Base-by-base conservation (phyloP, 2,888 invertebrate species). In the Priocnemis perturbator region DNA sequence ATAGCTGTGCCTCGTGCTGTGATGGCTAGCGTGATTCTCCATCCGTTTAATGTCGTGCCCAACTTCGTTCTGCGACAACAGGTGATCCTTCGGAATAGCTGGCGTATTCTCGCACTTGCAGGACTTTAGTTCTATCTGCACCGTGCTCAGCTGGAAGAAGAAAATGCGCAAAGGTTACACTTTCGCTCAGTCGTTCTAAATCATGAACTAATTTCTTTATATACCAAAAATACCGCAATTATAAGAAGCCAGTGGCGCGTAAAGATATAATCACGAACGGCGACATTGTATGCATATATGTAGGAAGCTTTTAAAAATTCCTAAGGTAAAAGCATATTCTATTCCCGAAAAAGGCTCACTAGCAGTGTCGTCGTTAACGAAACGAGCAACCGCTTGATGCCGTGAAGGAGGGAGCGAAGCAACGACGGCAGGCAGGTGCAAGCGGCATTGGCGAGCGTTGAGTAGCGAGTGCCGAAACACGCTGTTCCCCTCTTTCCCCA, bases 121-220 rank as follows among this genome's bases (percentile, higher is more conserved):
- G 56, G 86, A 83, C 64, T 86, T 87, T 67, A 88, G 73, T 67
- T 89, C 89, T 45, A 86, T 84, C 61, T 89, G 88, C 9, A 89
- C 76, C 7, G 86, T 83, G 67, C 84, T 87, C 67, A 89, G 64
- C 89, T 89, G 83, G 26, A 86, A 83, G 7, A 60, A 20, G 30
- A 17, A 44, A 37, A 37, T 1, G 7, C 11, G 14, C 37, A 37
- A 37, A 37, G 37, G 37, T 37, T 37, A 37, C 37, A 11, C 37
- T 11, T 11, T 37, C 37, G 11, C 7, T 11, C 11, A 37, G 11
- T 37, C 37, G 37, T 37, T 11, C 1, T 1, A 11, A 37, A 3
- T 37, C 11, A 26, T 37, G 7, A 37, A 37, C 4, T 37, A 37
- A 9, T 11, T 5, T 37, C 37, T 11, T 11, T 3, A 37, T 37